phyloP scores from a whole-genome alignment of 2,888 invertebrate species.

The Arenicola marina region DNA sequence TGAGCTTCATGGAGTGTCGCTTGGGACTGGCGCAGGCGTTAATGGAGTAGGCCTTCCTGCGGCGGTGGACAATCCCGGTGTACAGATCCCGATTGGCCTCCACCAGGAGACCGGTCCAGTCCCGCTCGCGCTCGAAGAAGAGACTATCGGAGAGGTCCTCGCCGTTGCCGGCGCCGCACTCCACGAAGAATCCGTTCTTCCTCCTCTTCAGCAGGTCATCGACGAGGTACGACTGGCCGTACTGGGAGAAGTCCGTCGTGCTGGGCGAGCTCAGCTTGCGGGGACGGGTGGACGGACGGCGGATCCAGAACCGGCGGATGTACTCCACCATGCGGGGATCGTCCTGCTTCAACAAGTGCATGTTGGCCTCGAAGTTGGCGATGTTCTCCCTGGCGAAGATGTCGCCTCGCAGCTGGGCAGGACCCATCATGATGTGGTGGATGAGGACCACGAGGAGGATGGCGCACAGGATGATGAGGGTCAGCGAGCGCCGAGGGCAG shows the following conservation, averaged over 20 bases:
- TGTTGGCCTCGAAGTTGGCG: constrained; percentile 4
- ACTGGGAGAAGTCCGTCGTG: constrained; percentile 9
- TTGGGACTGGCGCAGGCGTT: constrained; percentile 6
- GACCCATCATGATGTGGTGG: constrained; percentile 4
- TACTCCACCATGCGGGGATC: constrained; percentile 6
- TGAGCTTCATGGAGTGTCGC: background rate
- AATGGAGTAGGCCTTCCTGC: constrained; percentile 6
- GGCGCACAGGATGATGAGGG: constrained; percentile 6
- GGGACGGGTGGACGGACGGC: background rate
- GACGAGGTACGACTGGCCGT: constrained; percentile 12
- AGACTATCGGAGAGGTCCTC: constrained; percentile 12
- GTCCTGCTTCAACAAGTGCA: constrained; percentile 3
- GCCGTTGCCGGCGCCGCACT: constrained; percentile 22
- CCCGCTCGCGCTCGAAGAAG: constrained; percentile 16
- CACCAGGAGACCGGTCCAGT: constrained; percentile 20
- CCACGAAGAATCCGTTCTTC: constrained; percentile 19
- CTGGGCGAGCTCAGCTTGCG: background rate
- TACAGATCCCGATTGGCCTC: constrained; percentile 12
- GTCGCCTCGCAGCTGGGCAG: background rate
- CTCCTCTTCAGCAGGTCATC: constrained; percentile 12
- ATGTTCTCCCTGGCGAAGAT: constrained; percentile 5
- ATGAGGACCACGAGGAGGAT: constrained; percentile 1
- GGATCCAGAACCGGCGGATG: constrained; percentile 5
- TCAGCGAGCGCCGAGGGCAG: constrained; percentile 1
- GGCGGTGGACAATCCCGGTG: background rate